Conservation (phyloP, 2,797 vertebrate species). For the Enteromius paludinosus region DNA sequence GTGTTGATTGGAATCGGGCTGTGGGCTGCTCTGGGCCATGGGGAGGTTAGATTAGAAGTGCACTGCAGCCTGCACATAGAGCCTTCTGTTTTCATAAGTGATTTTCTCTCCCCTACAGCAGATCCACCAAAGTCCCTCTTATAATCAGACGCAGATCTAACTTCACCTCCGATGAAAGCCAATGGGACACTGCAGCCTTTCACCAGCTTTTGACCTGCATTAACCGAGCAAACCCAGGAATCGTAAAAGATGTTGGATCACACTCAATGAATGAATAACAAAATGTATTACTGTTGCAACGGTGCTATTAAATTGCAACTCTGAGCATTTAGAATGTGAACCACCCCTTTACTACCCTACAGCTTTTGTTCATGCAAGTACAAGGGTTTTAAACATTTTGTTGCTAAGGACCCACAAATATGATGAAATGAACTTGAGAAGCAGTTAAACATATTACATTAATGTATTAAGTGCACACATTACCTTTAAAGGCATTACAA, state of each 20-base stretch:
- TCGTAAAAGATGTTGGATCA: neutral
- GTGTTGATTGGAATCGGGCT: conserved; percentile 53
- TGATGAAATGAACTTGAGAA: no score
- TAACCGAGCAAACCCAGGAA: conserved; percentile 38
- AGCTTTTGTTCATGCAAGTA: no score
- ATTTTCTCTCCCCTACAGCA: conserved; percentile 54
- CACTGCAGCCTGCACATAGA: conserved; percentile 35
- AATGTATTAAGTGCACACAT: no score
- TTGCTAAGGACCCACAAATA: no score
- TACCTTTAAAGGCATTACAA: no score
- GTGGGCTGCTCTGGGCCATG: conserved; percentile 45
- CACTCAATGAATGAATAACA: conserved; percentile 40
- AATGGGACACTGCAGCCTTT: conserved; percentile 45
- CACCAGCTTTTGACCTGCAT: conserved; percentile 46
- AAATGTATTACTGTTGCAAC: neutral
- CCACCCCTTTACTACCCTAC: no score
- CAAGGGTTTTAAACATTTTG: no score
- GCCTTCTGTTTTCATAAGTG: conserved; percentile 50
- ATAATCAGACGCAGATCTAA: conserved; percentile 59
- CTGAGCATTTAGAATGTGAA: neutral
- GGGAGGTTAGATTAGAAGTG: conserved; percentile 51
- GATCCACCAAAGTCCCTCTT: conserved; percentile 46
- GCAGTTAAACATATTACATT: no score
- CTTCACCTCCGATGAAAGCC: conserved; percentile 41
- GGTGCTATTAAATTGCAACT: neutral